A percentile compares a stretch with the other conserved stretches of the same genome.
Evolutionary conservation across 2,113 vertebrate species (phyloP).

Genomic region (Romanogobio albipinnatus): DNA sequence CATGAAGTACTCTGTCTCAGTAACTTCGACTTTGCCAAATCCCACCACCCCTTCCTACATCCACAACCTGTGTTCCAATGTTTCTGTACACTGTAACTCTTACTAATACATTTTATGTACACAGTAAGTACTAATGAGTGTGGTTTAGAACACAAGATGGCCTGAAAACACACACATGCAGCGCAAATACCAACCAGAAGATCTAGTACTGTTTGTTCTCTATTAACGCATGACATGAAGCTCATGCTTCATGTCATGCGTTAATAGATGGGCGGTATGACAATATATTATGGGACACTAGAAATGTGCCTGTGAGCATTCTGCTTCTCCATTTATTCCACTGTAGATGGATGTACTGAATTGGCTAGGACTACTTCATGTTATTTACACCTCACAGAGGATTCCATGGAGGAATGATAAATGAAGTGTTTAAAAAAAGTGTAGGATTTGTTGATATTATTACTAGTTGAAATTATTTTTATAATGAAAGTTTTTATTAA

Average conservation of each 20-base stretch:
- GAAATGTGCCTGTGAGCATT: not conserved
- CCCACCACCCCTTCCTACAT: slow-evolving; percentile 58
- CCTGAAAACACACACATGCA: not conserved
- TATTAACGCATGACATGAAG: too few species aligned
- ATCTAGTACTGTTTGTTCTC: not conserved
- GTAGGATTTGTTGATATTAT: not conserved
- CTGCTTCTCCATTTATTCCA: not conserved
- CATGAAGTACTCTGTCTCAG: slow-evolving; percentile 68
- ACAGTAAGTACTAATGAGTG: slow-evolving; percentile 45
- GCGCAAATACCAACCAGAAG: not conserved
- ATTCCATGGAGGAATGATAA: too few species aligned
- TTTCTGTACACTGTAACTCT: slow-evolving; percentile 60
- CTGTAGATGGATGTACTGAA: not conserved
- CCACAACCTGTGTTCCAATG: slow-evolving; percentile 67
- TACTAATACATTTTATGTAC: slow-evolving; percentile 54
- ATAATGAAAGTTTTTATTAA: too few species aligned
- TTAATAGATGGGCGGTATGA: not conserved
- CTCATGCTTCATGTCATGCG: too few species aligned
- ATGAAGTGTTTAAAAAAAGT: not conserved
- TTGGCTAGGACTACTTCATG: not conserved
- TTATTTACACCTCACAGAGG: not conserved
- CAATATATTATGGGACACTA: not conserved
- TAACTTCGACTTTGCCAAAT: slow-evolving; percentile 70
- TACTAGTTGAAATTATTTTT: not conserved
- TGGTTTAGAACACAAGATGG: slow-evolving; percentile 24